phyloP scores from a whole-genome alignment of 1,140 invertebrate genomes.

The Rhynchophorus ferrugineus region DNA sequence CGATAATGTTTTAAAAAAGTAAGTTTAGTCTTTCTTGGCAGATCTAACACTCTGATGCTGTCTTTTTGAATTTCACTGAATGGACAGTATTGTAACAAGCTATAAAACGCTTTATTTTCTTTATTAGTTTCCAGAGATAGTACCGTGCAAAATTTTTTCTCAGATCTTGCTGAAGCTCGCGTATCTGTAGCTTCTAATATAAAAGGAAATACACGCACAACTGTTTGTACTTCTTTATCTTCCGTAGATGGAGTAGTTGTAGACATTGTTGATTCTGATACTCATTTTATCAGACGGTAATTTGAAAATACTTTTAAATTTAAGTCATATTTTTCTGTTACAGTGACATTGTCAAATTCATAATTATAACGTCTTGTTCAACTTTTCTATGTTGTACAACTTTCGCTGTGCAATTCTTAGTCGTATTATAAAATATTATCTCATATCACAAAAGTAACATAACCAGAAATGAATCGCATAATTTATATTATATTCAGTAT shows the following conservation, averaged over 20 bases:
- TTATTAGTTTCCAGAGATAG: conserved; percentile 17
- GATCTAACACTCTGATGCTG: conserved; percentile 16
- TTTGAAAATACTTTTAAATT: conserved; percentile 1
- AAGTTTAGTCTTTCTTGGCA: conserved; percentile 22
- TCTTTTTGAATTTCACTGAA: conserved; percentile 23
- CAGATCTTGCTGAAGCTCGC: conserved; percentile 11
- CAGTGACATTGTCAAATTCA: background rate
- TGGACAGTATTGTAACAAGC: conserved; percentile 20
- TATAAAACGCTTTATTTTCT: conserved; percentile 20
- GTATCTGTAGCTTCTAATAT: conserved; percentile 11
- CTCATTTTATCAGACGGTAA: background rate
- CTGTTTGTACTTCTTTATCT: conserved; percentile 22
- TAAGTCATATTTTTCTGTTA: no score
- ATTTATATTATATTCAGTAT: no score
- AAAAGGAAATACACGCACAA: conserved; percentile 24
- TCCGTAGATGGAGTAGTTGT: background rate
- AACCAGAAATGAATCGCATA: no score
- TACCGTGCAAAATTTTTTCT: conserved; percentile 22
- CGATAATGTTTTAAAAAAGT: conserved; percentile 2
- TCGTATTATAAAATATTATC: no score
- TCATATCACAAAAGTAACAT: no score
- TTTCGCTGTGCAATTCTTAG: no score
- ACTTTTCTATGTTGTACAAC: no score
- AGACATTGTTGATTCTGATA: conserved; percentile 7
- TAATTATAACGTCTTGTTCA: no score